Base-by-base conservation (phyloP, 2,113 vertebrate species). In the Cichladusa arquata region DNA sequence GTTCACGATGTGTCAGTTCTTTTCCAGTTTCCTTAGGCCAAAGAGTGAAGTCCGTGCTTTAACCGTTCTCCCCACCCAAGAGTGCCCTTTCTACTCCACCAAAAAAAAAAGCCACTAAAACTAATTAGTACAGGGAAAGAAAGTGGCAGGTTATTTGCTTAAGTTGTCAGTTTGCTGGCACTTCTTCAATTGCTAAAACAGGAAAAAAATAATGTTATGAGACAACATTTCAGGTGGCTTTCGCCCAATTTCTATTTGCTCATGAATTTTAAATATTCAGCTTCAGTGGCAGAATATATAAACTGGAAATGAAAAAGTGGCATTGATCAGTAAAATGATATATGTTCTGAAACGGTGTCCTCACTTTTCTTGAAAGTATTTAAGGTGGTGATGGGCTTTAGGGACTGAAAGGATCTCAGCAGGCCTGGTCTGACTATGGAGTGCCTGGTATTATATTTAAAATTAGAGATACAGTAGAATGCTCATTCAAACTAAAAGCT, bases 21-120 rank as follows among this genome's bases (percentile, higher is more conserved):
- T 86, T 58, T 7, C 29, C 11, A 25, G 14, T 74, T 80, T 83
- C 45, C 44, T 47, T 72, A 44, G 44, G 17, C 16, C 33, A 28
- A 36, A 69, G 29, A 38, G 16, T 33, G 14, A 82, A 67, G 19
- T 79, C 51, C 14, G 5, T 22, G n/a, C 25, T 81, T 95, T 34
- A 66, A 58, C 8, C 15, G 53, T 90, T 82, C 29, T 42, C 17
- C 11, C 13, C 22, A 29, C 7, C 14, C 31, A 44, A 34, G 26
- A 48, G 2, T 2, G 1, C 6, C 33, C 17, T 47, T 78, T 79
- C 15, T 38, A 38, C 13, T 9, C 3, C 8, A 24, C 31, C 3
- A 24, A 28, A 65, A 82, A 65, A 69, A 36, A 19, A 53, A 91
- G 15, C 33, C 29, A 60, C 40, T 64, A 51, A 77, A 91, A 14